Percentiles rank a stretch among this genome's conserved stretches.
phyloP scores from a whole-genome alignment of 2,888 invertebrate species.

The Mystacides longicornis region DNA sequence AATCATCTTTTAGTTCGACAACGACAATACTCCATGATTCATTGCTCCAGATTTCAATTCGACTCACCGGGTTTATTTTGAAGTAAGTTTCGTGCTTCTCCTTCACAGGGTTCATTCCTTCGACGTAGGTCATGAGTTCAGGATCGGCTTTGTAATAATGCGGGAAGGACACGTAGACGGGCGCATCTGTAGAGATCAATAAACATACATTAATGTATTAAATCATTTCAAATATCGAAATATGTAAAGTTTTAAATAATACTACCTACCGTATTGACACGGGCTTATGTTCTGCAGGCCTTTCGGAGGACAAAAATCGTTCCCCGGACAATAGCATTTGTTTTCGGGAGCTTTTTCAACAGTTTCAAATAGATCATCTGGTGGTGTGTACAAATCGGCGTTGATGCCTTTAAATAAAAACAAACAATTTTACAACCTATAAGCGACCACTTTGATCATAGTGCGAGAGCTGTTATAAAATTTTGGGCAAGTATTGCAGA shows the following conservation, averaged over 20 bases:
- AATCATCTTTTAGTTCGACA: not conserved
- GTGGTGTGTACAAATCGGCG: slow-evolving; percentile 66
- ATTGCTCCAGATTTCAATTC: not conserved
- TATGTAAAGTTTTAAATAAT: not conserved
- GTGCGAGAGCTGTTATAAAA: too few species aligned
- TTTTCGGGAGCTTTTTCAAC: slow-evolving; percentile 60
- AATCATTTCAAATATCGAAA: not conserved
- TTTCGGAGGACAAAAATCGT: slow-evolving; percentile 58
- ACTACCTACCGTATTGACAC: slow-evolving; percentile 69
- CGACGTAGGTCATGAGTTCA: slow-evolving; percentile 55
- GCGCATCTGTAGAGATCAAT: slow-evolving; percentile 79
- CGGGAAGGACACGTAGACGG: slow-evolving; percentile 81
- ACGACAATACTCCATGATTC: not conserved
- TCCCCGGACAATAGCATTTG: slow-evolving; percentile 68
- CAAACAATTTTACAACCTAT: too few species aligned
- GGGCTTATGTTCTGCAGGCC: slow-evolving; percentile 82
- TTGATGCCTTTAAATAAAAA: slow-evolving; percentile 58
- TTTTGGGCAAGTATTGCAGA: too few species aligned
- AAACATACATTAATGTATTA: too few species aligned
- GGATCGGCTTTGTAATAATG: slow-evolving; percentile 82
- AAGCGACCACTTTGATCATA: too few species aligned
- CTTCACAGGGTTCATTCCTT: slow-evolving; percentile 62
- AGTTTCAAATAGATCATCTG: slow-evolving; percentile 61
- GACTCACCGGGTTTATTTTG: slow-evolving; percentile 76
- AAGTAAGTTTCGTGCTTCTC: slow-evolving; percentile 70